phyloP scores from a whole-genome alignment of 2,888 invertebrate genomes.

The Amphipoea lucens region DNA sequence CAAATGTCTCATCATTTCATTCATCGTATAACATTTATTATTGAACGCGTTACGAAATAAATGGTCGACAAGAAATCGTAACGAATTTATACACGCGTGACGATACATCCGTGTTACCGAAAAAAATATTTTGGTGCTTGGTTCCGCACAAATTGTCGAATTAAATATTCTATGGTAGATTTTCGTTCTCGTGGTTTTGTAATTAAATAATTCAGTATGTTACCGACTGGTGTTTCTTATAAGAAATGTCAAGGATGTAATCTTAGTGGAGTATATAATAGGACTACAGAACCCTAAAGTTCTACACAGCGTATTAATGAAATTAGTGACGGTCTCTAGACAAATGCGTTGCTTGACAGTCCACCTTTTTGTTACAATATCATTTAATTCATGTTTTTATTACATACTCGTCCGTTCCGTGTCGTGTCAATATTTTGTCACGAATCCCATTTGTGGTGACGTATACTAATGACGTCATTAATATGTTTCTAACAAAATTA shows the following conservation, averaged over 20 bases:
- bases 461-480: conserved; percentile 87
- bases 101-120: conserved; percentile 71
- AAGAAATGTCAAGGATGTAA: not conserved
- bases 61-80: conserved; percentile 76
- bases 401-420: conserved; percentile 68
- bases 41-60: conserved; percentile 73
- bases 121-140: conserved; percentile 48
- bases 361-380: conserved; percentile 80
- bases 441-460: conserved; percentile 86
- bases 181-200: not conserved
- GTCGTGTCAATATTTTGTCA: conserved; percentile 90
- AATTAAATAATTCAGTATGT: not conserved
- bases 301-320: conserved; percentile 77
- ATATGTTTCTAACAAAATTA: conserved; percentile 88
- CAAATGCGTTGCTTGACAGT: conserved; percentile 84
- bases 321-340: conserved; percentile 86
- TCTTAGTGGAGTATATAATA: conserved; percentile 4
- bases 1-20: conserved; percentile 51
- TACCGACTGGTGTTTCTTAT: not conserved
- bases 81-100: conserved; percentile 77
- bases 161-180: not conserved
- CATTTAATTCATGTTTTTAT: conserved; percentile 85
- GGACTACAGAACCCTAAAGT: conserved; percentile 74
- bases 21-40: conserved; percentile 59
- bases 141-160: conserved; percentile 41